Conservation (phyloP, 2,797 vertebrate species). For the Phoebastria nigripes region DNA sequence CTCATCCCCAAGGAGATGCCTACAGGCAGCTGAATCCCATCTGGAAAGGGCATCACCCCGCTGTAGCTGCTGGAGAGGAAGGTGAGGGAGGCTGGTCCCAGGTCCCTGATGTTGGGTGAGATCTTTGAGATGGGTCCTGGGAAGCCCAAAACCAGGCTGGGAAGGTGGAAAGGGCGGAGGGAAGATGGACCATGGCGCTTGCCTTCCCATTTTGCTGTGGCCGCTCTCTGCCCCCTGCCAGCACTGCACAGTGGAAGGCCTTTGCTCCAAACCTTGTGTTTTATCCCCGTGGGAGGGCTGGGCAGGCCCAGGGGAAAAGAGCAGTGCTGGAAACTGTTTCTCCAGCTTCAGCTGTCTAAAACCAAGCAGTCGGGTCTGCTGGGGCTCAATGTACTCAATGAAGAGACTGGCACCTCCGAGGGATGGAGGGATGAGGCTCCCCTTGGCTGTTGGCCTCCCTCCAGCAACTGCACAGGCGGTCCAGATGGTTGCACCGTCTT, state of each 20-base stretch:
- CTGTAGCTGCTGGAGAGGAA: not conserved
- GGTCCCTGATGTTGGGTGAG: not conserved
- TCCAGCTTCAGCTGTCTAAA: not conserved
- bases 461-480: not conserved
- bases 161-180: not conserved
- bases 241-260: not conserved
- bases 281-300: not conserved
- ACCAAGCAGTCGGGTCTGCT: not conserved
- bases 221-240: not conserved
- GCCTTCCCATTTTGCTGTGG: not conserved
- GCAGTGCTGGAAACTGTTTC: not conserved
- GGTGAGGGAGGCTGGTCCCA: not conserved
- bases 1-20: not conserved
- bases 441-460: not conserved
- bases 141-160: not conserved
- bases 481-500: conserved; percentile 40
- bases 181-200: accelerated
- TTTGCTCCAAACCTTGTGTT: not conserved
- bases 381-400: not conserved
- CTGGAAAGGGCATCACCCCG: not conserved
- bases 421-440: not conserved
- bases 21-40: not conserved
- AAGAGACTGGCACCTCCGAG: not conserved
- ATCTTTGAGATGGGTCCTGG: not conserved
- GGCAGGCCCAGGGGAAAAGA: not conserved